Percentiles rank a stretch among this genome's conserved stretches.
Conservation (phyloP, 2,888 invertebrate genomes). For the Itoplectis maculator region DNA sequence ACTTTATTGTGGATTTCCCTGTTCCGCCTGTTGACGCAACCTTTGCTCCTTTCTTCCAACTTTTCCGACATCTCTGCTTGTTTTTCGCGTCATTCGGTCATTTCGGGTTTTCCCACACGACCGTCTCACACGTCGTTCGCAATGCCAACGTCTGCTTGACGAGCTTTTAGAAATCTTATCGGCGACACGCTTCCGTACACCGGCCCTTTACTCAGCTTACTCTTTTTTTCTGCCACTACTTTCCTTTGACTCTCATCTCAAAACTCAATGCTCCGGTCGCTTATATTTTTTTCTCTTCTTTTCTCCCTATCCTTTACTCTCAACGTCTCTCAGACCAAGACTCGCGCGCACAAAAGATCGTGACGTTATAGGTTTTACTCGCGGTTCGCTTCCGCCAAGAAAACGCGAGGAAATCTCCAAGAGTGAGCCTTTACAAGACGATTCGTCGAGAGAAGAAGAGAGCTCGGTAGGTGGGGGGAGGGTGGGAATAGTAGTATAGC, state of each 20-base stretch:
- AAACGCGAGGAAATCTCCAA: conserved; percentile 27
- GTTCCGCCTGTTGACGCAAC: conserved; percentile 14
- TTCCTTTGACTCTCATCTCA: conserved; percentile 32
- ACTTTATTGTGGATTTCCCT: conserved; percentile 51
- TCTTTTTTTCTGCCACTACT: conserved; percentile 12
- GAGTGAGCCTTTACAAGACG: conserved; percentile 19
- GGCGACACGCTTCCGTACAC: conserved; percentile 49
- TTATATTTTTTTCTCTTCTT: not conserved
- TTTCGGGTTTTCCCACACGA: conserved; percentile 46
- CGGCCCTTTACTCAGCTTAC: conserved; percentile 3
- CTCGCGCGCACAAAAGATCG: conserved; percentile 20
- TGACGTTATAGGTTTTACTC: conserved; percentile 20
- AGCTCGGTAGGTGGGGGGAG: not conserved
- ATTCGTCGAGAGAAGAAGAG: conserved; percentile 4
- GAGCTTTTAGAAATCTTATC: conserved; percentile 62
- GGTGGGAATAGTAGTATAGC: too few relatives aligned
- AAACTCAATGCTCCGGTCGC: conserved; percentile 47
- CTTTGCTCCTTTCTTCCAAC: not conserved
- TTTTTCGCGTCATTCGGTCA: not conserved
- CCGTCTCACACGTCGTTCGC: conserved; percentile 27
- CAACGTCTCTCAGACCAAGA: conserved; percentile 16
- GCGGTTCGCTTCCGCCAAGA: conserved; percentile 3
- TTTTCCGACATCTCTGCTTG: too few relatives aligned
- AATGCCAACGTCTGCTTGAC: conserved; percentile 53
- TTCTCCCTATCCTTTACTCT: conserved; percentile 15